Conservation (phyloP, 2,888 invertebrate species). For the Athetis lepigone region DNA sequence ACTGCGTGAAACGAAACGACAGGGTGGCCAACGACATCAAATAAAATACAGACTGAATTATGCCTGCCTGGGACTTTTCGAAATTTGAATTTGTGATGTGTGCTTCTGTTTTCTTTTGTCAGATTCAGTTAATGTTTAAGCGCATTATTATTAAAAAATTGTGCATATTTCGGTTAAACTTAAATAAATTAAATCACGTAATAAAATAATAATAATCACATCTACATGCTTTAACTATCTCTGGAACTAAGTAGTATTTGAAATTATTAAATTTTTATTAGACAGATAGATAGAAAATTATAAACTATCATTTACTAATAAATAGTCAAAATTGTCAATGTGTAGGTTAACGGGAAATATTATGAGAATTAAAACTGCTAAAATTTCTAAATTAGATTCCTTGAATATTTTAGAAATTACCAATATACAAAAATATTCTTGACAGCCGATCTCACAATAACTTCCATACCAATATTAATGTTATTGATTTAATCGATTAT, state of each 20-base stretch:
- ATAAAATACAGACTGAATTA: constrained; percentile 55
- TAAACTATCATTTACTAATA: too few relatives aligned
- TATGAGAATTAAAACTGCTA: too few relatives aligned
- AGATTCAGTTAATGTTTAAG: background rate
- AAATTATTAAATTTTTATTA: too few relatives aligned
- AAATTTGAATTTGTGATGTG: constrained; percentile 38
- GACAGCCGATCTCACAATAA: constrained; percentile 33
- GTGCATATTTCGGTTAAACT: too few relatives aligned
- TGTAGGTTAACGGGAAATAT: too few relatives aligned
- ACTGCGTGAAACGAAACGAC: constrained; percentile 79
- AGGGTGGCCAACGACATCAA: constrained; percentile 75
- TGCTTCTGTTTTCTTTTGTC: constrained; percentile 28
- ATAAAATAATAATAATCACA: too few relatives aligned
- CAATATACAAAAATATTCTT: constrained; percentile 22
- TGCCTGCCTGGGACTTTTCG: constrained; percentile 19
- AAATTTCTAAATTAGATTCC: background rate
- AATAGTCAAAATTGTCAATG: too few relatives aligned
- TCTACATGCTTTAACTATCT: too few relatives aligned
- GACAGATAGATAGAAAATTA: too few relatives aligned
- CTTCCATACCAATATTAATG: constrained; percentile 33
- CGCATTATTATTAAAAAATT: too few relatives aligned
- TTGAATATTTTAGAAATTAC: constrained; percentile 8
- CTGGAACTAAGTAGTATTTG: too few relatives aligned
- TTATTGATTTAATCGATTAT: constrained; percentile 56
- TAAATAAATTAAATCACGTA: too few relatives aligned